These are phyloP conservation scores for Lordiphosa mommai DNA, from an alignment of 1,140 invertebrate species.

Conservation along the genomic window DNA sequence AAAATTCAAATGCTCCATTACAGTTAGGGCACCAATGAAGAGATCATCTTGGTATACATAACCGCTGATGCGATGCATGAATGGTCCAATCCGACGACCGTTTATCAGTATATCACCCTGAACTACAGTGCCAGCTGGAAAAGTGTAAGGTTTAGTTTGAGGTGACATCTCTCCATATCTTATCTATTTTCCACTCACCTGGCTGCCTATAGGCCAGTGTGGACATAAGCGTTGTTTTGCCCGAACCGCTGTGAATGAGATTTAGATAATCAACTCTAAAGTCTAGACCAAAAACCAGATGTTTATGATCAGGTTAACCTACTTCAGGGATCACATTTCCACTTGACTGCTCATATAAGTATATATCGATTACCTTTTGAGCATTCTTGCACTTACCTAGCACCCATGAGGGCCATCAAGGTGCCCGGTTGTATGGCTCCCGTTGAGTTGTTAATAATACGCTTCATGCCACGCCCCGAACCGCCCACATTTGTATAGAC, in stretches of 20 bases:
- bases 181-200: conserved; percentile 79
- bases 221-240: conserved; percentile 97
- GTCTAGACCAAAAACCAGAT: conserved; percentile 1
- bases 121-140: conserved; percentile 84
- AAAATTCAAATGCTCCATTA: conserved; percentile 93
- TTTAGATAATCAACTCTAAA: not conserved
- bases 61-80: conserved; percentile 90
- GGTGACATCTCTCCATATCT: conserved; percentile 7
- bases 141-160: conserved; percentile 30
- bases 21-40: conserved; percentile 92
- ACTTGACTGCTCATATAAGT: conserved; percentile 3
- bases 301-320: not conserved
- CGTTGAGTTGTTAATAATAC: conserved; percentile 86
- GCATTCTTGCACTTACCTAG: conserved; percentile 83
- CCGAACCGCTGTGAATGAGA: conserved; percentile 87
- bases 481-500: conserved; percentile 83
- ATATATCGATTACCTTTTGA: conserved; percentile 23
- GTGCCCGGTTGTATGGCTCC: conserved; percentile 90
- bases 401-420: conserved; percentile 93
- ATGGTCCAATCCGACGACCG: conserved; percentile 84
- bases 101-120: conserved; percentile 89
- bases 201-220: conserved; percentile 89
- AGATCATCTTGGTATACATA: conserved; percentile 97
- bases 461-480: conserved; percentile 81
- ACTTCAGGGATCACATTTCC: conserved; percentile 28